Evolutionary conservation across 2,888 invertebrate genomes (phyloP).

Genomic region (Diabrotica balteata): DNA sequence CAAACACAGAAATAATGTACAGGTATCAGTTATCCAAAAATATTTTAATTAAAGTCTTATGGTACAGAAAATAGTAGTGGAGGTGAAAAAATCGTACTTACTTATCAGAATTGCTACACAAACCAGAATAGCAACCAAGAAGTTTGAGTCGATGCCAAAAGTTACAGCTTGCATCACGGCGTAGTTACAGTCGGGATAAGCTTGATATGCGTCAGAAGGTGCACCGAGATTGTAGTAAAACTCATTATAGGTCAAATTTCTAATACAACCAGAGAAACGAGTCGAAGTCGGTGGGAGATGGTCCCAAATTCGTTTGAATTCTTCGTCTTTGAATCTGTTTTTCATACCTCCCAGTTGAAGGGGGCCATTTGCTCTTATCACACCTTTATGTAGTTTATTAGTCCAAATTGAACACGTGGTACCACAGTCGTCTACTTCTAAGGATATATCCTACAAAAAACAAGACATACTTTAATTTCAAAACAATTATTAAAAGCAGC

Average conservation of each 20-base stretch:
- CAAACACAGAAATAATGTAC: too few relatives aligned
- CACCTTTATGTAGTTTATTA: conserved; percentile 46
- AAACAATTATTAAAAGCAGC: not conserved
- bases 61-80: too few relatives aligned
- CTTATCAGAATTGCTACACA: conserved; percentile 84
- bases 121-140: conserved; percentile 87
- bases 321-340: conserved; percentile 69
- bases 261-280: conserved; percentile 88
- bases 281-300: conserved; percentile 72
- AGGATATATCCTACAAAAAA: conserved; percentile 57
- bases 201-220: conserved; percentile 72
- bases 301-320: conserved; percentile 72
- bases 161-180: conserved; percentile 79
- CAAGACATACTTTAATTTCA: not conserved
- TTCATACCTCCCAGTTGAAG: conserved; percentile 84
- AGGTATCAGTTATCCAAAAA: too few relatives aligned
- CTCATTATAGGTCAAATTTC: conserved; percentile 87
- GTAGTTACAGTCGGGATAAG: conserved; percentile 77
- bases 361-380: conserved; percentile 78
- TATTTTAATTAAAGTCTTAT: too few relatives aligned
- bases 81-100: conserved; percentile 62
- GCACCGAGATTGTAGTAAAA: conserved; percentile 88
- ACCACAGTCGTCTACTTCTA: conserved; percentile 58
- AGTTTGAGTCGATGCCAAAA: conserved; percentile 85
- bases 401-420: conserved; percentile 54